These are phyloP conservation scores for Procambarus clarkii DNA, from an alignment of 1,140 invertebrate species.

Conservation along the genomic window DNA sequence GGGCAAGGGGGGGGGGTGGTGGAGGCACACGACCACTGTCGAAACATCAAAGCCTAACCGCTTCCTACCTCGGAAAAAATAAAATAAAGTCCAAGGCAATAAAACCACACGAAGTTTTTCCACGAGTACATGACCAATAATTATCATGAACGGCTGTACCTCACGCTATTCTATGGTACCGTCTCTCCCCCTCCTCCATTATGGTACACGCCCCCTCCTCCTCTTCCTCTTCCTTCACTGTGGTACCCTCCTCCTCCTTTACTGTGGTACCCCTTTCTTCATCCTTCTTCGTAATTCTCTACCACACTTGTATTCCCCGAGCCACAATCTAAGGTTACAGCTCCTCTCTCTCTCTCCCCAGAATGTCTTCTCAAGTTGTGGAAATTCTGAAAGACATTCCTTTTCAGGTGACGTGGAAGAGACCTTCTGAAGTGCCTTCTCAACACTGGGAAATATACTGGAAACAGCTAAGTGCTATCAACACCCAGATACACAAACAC, in stretches of 20 bases:
- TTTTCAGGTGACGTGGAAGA: too few relatives aligned
- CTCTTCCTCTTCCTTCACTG: neutral
- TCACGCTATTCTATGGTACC: slow-evolving; percentile 14
- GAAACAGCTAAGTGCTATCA: too few relatives aligned
- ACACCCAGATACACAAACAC: too few relatives aligned
- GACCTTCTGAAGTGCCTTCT: too few relatives aligned
- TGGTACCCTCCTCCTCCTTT: neutral
- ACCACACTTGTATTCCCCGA: too few relatives aligned
- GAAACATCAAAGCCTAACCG: neutral
- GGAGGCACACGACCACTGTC: neutral
- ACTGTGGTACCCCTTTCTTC: neutral
- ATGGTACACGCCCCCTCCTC: neutral
- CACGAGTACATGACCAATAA: slow-evolving; percentile 7
- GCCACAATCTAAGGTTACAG: too few relatives aligned
- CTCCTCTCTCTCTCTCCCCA: too few relatives aligned
- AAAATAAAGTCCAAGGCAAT: neutral
- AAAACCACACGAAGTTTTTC: neutral
- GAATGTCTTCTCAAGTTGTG: too few relatives aligned
- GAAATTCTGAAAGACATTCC: too few relatives aligned
- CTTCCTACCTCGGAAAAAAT: neutral
- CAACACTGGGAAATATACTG: too few relatives aligned
- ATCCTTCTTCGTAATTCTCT: too few relatives aligned
- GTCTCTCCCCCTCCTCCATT: neutral
- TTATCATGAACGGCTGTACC: slow-evolving; percentile 10
- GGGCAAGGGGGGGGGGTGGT: neutral